A percentile compares a stretch with the other conserved stretches of the same genome.
Conservation (phyloP, 2,113 vertebrate species). For the Entomyzon cyanotis region DNA sequence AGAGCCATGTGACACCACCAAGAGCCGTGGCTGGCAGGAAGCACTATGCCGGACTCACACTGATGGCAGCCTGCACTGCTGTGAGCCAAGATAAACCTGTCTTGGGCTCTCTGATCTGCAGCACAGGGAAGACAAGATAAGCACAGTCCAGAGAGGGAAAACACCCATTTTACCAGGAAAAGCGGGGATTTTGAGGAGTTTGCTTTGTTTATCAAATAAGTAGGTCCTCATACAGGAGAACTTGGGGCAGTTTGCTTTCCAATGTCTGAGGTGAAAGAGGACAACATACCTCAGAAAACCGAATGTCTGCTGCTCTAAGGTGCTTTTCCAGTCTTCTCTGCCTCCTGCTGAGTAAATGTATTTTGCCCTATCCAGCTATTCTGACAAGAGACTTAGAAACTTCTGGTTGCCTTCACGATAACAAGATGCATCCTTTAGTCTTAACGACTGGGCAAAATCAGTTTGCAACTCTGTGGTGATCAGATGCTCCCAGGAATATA, state of each 20-base stretch:
- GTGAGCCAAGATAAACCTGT: not conserved
- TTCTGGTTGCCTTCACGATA: not conserved
- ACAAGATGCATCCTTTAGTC: not conserved
- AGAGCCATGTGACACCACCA: rapidly evolving
- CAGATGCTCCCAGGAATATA: not conserved
- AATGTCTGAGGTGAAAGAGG: not conserved
- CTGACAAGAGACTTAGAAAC: not conserved
- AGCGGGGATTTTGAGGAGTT: not conserved
- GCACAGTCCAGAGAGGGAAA: not conserved
- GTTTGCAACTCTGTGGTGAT: not conserved
- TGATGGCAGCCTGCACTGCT: not conserved
- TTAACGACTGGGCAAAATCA: not conserved
- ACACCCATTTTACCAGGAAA: not conserved
- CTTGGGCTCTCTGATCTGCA: not conserved
- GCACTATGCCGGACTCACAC: not conserved
- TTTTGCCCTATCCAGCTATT: not conserved
- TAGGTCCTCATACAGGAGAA: not conserved
- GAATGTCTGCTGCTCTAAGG: not conserved
- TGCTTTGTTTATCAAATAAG: not conserved
- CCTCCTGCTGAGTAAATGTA: not conserved
- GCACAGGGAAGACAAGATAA: not conserved
- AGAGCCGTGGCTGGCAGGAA: not conserved
- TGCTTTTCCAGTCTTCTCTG: not conserved
- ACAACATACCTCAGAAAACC: not conserved
- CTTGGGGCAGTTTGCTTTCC: not conserved